Percentiles rank a stretch among this genome's conserved stretches.
These are phyloP conservation scores for Lathamus discolor DNA, from an alignment of 2,113 vertebrate species.

Conservation along the genomic window DNA sequence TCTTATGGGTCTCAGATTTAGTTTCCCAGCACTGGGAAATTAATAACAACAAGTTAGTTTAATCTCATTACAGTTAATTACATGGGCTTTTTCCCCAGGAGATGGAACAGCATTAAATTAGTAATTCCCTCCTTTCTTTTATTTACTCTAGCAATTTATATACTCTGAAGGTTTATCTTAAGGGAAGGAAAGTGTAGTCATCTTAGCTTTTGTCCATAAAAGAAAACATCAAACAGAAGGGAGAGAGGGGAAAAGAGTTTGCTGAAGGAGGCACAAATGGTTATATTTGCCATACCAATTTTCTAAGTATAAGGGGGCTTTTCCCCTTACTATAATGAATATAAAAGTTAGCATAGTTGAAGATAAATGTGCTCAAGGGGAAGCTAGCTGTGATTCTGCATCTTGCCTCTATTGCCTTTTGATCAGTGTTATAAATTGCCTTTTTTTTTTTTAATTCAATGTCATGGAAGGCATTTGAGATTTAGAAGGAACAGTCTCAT, in stretches of 20 bases:
- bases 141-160: conserved; percentile 62
- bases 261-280: background rate
- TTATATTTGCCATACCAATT: background rate
- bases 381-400: background rate
- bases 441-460: background rate
- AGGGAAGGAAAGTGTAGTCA: conserved; percentile 8
- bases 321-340: background rate
- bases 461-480: background rate
- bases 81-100: conserved; percentile 62
- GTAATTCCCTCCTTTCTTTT: conserved; percentile 63
- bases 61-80: conserved; percentile 79
- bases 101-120: conserved; percentile 67
- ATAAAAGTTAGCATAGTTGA: background rate
- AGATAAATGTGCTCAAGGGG: background rate
- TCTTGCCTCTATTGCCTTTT: background rate
- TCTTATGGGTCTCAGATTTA: conserved; percentile 43
- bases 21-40: conserved; percentile 57
- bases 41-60: conserved; percentile 73
- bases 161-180: conserved; percentile 33
- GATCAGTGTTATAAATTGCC: background rate
- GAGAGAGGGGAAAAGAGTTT: background rate
- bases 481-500: background rate
- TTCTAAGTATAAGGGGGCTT: background rate
- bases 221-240: conserved; percentile 10
- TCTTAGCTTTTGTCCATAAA: background rate